Evolutionary conservation across 2,888 invertebrate species (phyloP), one percentile per base, ranked within the genome.

Genomic region (Syrista parreyssii): DNA sequence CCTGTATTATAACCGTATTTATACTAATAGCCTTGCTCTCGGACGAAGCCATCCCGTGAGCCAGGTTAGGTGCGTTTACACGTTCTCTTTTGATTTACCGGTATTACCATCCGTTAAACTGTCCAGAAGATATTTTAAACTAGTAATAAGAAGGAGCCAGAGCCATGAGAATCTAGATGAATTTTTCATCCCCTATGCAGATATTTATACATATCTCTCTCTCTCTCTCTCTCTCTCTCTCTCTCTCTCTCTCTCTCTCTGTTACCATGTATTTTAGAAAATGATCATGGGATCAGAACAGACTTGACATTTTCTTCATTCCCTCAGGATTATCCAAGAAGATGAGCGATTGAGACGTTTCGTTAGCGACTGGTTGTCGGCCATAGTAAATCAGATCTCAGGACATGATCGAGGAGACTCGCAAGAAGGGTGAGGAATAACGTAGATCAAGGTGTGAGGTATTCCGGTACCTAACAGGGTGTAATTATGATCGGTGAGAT

Each of bases 401-500:
- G 73, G 55, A 40, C 74, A 76, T 71, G 72, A 76, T 69, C 71
- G 71, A 71, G 71, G 55, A 55, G 55, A 55, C 55, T 55, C 55
- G 55, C 55, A 9, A 23, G 55, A 55, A 55, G 55, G 55, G 55
- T 55, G 55, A 55, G 55, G 55, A 9, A 71, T 31, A 71, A 33
- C 32, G 71, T 71, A 6, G 71, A 71, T 12, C 71, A 33, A 71
- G 36, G 77, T 68, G 74, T 69, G 55, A 71, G 74, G 74, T 31
- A 74, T 86, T 88, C 83, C 80, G 83, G 88, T 88, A 55, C 55
- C 55, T 55, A 89, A 88, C 89, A 86, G 89, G 89, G 90, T 89
- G 89, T 91, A 91, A 91, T 91, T 91, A 91, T 91, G 91, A 91
- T 91, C 90, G 89, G 91, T 91, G 90, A 91, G 91, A 91, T 91